Base-by-base conservation (phyloP, 1,140 invertebrate genomes). In the Heliconius himera region DNA sequence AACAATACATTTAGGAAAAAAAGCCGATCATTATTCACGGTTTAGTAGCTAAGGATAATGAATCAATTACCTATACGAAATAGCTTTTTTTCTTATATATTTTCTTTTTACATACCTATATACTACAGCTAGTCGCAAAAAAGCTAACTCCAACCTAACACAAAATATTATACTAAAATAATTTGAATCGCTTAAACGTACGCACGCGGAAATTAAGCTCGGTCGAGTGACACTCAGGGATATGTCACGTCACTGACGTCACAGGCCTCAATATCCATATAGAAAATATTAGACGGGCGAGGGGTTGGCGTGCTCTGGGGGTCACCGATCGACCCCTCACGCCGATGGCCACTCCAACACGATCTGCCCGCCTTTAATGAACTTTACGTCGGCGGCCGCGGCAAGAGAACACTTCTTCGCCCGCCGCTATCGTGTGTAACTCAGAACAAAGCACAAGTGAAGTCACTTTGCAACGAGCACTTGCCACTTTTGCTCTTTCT, bases 321-420 rank as follows among this genome's bases (percentile, higher is more conserved):
- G 82, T 79, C 80, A 83, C 83, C 85, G 84, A 89, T 88, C 86
- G 84, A 79, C 85, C 90, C 91, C 88, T 87, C 90, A 81, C 88
- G 85, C 86, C 87, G 84, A 86, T 88, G 84, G 85, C 88, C 92
- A 93, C 92, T 93, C 89, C 86, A 91, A 92, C 92, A 93, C 92
- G 92, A 89, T 88, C 88, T 86, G 88, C 86, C 82, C 87, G 89
- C 89, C 90, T 93, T 91, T 93, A 93, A 93, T 92, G 92, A 93
- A 93, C 92, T 93, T 92, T 92, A 89, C 89, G 92, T 93, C 92
- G 90, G 88, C 87, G 88, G 86, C 85, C 85, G 86, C 87, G 88
- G 90, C 87, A 91, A 87, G 90, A 92, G 92, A 89, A 91, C 92
- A 91, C 91, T 92, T 92, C 91, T 92, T 88, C 84, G 87, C 91